Base-by-base conservation (phyloP, 2,797 vertebrate species). In the Emydoidea blandingii region DNA sequence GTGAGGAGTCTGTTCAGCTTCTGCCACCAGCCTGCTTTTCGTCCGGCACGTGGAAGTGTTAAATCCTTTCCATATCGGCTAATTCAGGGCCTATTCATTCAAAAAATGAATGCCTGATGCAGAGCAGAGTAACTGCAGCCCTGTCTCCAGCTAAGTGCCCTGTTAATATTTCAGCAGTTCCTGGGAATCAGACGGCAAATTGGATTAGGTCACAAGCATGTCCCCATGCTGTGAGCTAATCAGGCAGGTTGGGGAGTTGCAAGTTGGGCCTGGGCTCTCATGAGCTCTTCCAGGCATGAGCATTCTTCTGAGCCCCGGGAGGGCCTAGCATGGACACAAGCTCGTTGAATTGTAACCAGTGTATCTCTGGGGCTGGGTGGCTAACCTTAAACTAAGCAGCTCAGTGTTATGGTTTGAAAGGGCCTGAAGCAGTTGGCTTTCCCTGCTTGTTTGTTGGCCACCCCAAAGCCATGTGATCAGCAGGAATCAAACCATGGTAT, bases 1-100 rank as follows among this genome's bases (percentile, higher is more conserved):
- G n/a, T 12, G 27, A 41, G 15, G 3, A 0, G 37, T 27, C 2
- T 27, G 2, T 81, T 37, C 37, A 4, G 21, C 9, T 41, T 72
- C 68, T 41, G 21, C 11, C 37, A 37, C 68, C 68, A 37, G 37
- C n/a, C 21, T 7, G 21, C 68, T 72, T 72, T 72, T 23, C 3
- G 21, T 72, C 21, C 8, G 10, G n/a, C 37, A 37, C 2, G 11
- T 37, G 37, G 68, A 25, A 19, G 5, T 41, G 65, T 68, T 68
- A 68, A 68, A 68, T 21, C n/a, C 65, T 68, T 37, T 19, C n/a
- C 18, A 21, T 37, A 10, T 68, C 4, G 8, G n/a, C 65, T 68
- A 68, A 68, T 68, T 68, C 65, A 68, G n/a, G 10, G 15, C 65
- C 34, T 37, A 19, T n/a, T 68, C 34, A 37, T n/a, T 68, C 4